Conservation (phyloP, 2,113 vertebrate species). For the Coptodon bakossiorum region DNA sequence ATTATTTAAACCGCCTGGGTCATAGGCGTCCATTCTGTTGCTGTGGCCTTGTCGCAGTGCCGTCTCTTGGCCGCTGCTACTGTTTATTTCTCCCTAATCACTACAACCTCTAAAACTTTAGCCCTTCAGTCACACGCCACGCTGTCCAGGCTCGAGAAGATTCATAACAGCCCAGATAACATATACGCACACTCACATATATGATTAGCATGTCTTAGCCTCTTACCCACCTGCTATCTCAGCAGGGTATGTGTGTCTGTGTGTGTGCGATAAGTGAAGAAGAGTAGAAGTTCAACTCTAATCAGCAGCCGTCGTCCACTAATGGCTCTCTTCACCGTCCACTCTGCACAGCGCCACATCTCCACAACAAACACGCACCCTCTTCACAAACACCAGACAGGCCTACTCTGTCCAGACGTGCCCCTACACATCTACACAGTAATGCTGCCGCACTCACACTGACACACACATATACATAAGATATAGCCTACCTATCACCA, state of each 20-base stretch:
- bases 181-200: neutral
- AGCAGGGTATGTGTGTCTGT: neutral
- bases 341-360: slow-evolving; percentile 9
- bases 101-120: neutral
- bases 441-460: neutral
- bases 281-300: slow-evolving; percentile 3
- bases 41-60: neutral
- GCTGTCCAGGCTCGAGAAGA: neutral
- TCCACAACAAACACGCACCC: slow-evolving; percentile 49
- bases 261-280: slow-evolving; percentile 36
- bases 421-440: neutral
- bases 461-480: neutral
- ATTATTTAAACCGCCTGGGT: neutral
- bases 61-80: neutral
- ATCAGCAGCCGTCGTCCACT: slow-evolving; percentile 19
- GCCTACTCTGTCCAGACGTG: neutral
- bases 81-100: slow-evolving; percentile 33
- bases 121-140: neutral
- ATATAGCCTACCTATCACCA: neutral
- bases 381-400: slow-evolving; percentile 1
- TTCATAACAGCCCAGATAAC: slow-evolving; percentile 21
- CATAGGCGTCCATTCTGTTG: neutral
- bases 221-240: neutral
- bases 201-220: neutral
- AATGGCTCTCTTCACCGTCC: slow-evolving; percentile 26